phyloP scores from a whole-genome alignment of 2,113 vertebrate species.

The Oophaga pumilio region DNA sequence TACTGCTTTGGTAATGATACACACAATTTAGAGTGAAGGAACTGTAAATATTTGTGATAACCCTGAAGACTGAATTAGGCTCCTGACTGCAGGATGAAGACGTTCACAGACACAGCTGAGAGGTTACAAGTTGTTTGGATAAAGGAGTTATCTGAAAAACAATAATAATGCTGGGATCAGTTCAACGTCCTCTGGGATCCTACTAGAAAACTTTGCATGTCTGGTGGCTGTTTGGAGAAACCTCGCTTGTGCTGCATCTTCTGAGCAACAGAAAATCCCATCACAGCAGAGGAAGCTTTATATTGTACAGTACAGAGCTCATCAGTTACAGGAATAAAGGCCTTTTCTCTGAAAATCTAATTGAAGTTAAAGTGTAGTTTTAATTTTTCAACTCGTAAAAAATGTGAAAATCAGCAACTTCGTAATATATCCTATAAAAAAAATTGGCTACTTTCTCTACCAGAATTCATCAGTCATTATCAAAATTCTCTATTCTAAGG shows the following conservation, averaged over 20 bases:
- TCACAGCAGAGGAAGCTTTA: background rate
- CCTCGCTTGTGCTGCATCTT: background rate
- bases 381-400: no score
- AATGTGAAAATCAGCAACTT: no score
- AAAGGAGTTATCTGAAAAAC: slow-evolving; percentile 26
- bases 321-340: background rate
- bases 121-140: slow-evolving; percentile 43
- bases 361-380: background rate
- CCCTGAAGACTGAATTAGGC: background rate
- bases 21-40: slow-evolving; percentile 26
- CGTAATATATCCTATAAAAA: no score
- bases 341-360: background rate
- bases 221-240: slow-evolving; percentile 22
- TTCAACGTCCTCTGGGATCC: slow-evolving; percentile 51
- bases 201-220: slow-evolving; percentile 45
- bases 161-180: slow-evolving; percentile 1
- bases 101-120: slow-evolving; percentile 42
- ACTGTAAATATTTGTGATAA: slow-evolving; percentile 53
- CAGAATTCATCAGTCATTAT: no score
- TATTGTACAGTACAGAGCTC: background rate
- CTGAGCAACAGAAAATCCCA: background rate
- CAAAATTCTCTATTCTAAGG: no score
- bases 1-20: background rate
- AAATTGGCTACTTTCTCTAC: no score
- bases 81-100: background rate